Conservation (phyloP, 92 coral and sea anemone species). For the Umimayanthus chanpuru region DNA sequence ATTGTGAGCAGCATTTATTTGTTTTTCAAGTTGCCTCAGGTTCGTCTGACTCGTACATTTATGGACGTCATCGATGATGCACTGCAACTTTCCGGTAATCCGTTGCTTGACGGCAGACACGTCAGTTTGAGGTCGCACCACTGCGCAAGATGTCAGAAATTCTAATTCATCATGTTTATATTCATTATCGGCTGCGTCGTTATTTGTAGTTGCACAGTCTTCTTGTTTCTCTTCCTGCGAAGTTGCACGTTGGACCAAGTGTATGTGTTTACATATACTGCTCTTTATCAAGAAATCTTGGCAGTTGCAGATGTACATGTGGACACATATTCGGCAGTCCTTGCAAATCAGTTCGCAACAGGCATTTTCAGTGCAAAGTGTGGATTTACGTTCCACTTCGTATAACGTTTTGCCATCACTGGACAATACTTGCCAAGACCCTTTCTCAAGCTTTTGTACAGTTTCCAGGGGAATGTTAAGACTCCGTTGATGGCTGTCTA, state of each 20-base stretch:
- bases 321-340: constrained; percentile 50
- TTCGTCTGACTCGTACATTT: constrained; percentile 22
- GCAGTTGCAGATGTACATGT: constrained; percentile 54
- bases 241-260: constrained; percentile 11
- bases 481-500: too few relatives aligned
- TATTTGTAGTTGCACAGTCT: background rate
- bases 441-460: too few relatives aligned
- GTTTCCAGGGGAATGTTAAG: too few relatives aligned
- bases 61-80: constrained; percentile 24
- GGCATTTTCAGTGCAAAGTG: constrained; percentile 18
- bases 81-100: constrained; percentile 24
- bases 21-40: constrained; percentile 37
- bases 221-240: constrained; percentile 19
- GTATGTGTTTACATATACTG: constrained; percentile 60
- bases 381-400: background rate
- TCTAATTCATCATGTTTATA: background rate
- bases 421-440: too few relatives aligned
- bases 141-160: constrained; percentile 22
- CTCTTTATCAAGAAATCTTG: constrained; percentile 47
- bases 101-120: constrained; percentile 19
- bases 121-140: constrained; percentile 22
- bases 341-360: constrained; percentile 32
- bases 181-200: background rate
- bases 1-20: constrained; percentile 40
- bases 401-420: constrained; percentile 2